Percentiles rank a stretch among this genome's conserved stretches.
Evolutionary conservation across 1,140 invertebrate genomes (phyloP).

Genomic region (Drosophila kohkoa): DNA sequence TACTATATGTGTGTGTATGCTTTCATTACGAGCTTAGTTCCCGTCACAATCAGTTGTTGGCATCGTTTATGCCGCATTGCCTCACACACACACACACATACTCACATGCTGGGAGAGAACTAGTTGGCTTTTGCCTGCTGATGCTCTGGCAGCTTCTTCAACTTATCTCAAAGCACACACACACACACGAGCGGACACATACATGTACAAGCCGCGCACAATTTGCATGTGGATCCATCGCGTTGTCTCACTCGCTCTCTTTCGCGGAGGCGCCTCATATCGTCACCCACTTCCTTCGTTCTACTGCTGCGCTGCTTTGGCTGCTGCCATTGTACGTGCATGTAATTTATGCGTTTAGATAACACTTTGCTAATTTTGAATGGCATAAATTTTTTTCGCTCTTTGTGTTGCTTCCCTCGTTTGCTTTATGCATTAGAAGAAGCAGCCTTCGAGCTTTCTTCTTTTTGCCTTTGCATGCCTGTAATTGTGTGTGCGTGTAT

Average conservation of each 20-base stretch:
- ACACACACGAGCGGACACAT: background rate
- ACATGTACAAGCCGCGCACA: slow-evolving; percentile 49
- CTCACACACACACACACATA: slow-evolving; percentile 53
- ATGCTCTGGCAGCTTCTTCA: slow-evolving; percentile 78
- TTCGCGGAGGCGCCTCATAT: slow-evolving; percentile 25
- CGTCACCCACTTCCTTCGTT: slow-evolving; percentile 44
- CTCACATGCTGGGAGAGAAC: slow-evolving; percentile 18
- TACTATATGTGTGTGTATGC: slow-evolving; percentile 51
- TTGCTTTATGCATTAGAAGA: slow-evolving; percentile 25
- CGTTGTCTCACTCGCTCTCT: slow-evolving; percentile 28
- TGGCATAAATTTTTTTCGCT: slow-evolving; percentile 75
- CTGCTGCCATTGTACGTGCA: slow-evolving; percentile 71
- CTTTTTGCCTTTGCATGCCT: slow-evolving; percentile 47
- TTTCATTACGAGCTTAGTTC: slow-evolving; percentile 84
- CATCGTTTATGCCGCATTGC: slow-evolving; percentile 82
- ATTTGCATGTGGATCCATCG: slow-evolving; percentile 67
- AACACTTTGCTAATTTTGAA: slow-evolving; percentile 84
- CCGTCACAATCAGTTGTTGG: slow-evolving; percentile 84
- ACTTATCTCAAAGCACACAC: slow-evolving; percentile 60
- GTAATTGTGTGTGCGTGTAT: slow-evolving; percentile 79
- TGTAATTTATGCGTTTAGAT: slow-evolving; percentile 84
- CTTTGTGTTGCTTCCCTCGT: slow-evolving; percentile 1
- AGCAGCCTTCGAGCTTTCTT: background rate
- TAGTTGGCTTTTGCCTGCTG: slow-evolving; percentile 53
- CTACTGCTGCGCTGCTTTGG: slow-evolving; percentile 33